These are phyloP conservation scores for Urocitellus parryii DNA, from an alignment of 2,113 vertebrate genomes.

Conservation along the genomic window DNA sequence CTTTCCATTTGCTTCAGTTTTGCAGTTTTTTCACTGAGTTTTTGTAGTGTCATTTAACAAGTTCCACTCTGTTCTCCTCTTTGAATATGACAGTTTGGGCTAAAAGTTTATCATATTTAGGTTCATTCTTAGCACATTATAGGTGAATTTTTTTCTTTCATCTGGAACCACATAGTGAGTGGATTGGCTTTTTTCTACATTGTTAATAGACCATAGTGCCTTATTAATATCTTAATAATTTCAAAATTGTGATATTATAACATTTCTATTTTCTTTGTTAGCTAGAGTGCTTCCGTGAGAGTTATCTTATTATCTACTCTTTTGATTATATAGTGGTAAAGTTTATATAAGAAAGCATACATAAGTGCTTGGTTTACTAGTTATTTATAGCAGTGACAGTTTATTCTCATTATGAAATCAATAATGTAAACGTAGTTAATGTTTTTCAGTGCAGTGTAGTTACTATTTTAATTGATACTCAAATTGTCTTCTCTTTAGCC, in stretches of 20 bases:
- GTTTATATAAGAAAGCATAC: background rate
- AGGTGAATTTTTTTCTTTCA: background rate
- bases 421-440: background rate
- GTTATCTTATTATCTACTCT: background rate
- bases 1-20: background rate
- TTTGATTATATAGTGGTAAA: background rate
- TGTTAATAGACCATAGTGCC: background rate
- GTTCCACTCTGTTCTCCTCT: background rate
- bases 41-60: background rate
- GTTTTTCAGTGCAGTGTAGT: background rate
- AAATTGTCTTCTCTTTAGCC: background rate
- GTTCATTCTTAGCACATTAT: background rate
- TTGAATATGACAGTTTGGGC: background rate
- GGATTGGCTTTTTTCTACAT: background rate
- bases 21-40: background rate
- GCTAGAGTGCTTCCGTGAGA: background rate
- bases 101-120: constrained; percentile 8
- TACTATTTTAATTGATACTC: background rate
- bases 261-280: background rate
- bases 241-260: background rate
- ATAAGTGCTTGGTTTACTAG: background rate
- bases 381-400: background rate
- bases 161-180: background rate
- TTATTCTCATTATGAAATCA: background rate
- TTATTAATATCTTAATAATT: background rate